Conservation (phyloP, 1,140 invertebrate species). For the Stegodyphus mimosarum region DNA sequence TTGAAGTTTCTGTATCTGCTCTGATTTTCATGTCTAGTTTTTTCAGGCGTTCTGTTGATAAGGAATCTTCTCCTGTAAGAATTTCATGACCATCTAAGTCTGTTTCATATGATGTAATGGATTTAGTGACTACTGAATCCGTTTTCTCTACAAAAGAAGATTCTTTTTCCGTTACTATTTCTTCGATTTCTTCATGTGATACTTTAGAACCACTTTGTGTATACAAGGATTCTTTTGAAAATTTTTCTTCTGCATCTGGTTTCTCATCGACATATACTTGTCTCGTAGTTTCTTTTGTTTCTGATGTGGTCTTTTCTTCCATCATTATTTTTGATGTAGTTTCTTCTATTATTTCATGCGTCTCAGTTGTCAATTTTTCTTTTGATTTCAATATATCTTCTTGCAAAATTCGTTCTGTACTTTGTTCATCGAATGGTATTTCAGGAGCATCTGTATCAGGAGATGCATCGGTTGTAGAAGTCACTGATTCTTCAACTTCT, state of each 20-base stretch:
- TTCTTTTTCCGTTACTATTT: background rate
- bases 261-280: background rate
- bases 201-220: background rate
- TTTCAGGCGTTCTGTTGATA: too few relatives aligned
- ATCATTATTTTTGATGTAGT: background rate
- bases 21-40: too few relatives aligned
- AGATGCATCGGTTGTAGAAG: slow-evolving; percentile 42
- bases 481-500: slow-evolving; percentile 55
- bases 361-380: background rate
- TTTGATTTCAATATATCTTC: background rate
- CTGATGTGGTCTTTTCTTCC: background rate
- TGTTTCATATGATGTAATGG: too few relatives aligned
- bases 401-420: slow-evolving; percentile 42
- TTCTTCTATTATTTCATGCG: slow-evolving; percentile 6
- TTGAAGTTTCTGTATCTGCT: background rate
- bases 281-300: background rate
- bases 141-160: background rate
- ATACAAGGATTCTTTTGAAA: too few relatives aligned
- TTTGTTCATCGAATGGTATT: slow-evolving; percentile 41
- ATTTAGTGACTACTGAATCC: background rate
- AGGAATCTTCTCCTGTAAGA: too few relatives aligned
- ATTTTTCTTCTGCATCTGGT: too few relatives aligned
- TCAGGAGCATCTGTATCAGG: slow-evolving; percentile 49
- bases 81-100: too few relatives aligned
- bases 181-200: background rate